These are phyloP conservation scores for Cherax destructor DNA, from an alignment of 1,140 invertebrate genomes.

Conservation along the genomic window DNA sequence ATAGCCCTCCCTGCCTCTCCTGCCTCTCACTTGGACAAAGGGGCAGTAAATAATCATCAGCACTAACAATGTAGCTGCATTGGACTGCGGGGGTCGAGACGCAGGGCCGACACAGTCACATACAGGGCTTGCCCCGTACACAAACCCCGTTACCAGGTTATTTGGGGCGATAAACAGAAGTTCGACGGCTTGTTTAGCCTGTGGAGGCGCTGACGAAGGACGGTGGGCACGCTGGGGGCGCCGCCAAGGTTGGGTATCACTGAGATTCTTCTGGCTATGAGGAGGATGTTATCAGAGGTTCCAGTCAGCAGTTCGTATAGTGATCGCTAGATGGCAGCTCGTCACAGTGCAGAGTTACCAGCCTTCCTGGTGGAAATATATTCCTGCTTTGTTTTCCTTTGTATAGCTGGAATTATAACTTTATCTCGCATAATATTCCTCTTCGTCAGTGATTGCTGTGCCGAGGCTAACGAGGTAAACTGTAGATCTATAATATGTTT, in stretches of 20 bases:
- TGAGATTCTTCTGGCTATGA: not conserved
- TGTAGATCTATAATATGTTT: not conserved
- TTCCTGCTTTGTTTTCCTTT: not conserved
- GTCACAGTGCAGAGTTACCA: slow-evolving; percentile 10
- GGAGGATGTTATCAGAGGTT: not conserved
- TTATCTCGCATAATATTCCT: not conserved
- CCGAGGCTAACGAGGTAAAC: not conserved
- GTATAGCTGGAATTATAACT: not conserved
- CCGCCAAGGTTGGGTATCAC: not conserved
- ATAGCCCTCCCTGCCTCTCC: slow-evolving; percentile 39
- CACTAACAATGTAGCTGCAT: slow-evolving; percentile 62
- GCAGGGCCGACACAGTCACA: slow-evolving; percentile 39
- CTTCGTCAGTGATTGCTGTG: not conserved
- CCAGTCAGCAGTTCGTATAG: slow-evolving; percentile 34
- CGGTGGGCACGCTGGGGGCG: too few species aligned
- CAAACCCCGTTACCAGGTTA: slow-evolving; percentile 33
- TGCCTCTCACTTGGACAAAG: slow-evolving; percentile 57
- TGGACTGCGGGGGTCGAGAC: slow-evolving; percentile 50
- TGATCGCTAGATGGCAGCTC: slow-evolving; percentile 53
- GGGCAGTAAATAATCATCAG: slow-evolving; percentile 66
- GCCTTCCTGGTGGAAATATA: not conserved
- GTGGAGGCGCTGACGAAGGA: not conserved
- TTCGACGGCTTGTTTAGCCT: too few species aligned
- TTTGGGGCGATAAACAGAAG: not conserved
- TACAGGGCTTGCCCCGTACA: slow-evolving; percentile 19